Evolutionary conservation across 2,113 vertebrate genomes (phyloP).

Genomic region (Dasyurus viverrinus): DNA sequence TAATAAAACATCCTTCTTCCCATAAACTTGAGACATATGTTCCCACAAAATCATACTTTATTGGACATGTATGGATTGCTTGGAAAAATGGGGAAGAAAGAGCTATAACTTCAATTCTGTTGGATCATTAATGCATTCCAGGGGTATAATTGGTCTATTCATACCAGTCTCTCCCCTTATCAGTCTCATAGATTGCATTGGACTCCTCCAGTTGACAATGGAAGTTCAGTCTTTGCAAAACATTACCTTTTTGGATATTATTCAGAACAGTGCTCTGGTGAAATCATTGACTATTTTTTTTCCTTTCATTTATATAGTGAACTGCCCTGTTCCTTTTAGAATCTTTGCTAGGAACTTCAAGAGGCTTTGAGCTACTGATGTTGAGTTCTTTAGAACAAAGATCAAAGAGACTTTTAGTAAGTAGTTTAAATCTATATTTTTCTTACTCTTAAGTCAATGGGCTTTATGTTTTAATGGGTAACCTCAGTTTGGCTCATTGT

Average conservation of each 20-base stretch:
- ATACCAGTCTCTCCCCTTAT: background rate
- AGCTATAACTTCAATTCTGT: background rate
- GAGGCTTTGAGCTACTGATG: background rate
- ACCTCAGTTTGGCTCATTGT: background rate
- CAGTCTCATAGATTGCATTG: background rate
- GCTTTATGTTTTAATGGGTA: background rate
- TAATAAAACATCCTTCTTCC: background rate
- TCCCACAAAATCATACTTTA: background rate
- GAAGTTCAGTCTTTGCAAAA: background rate
- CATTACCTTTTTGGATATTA: background rate
- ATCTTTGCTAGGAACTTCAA: background rate
- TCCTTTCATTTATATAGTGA: background rate
- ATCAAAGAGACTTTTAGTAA: background rate
- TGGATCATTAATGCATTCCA: background rate
- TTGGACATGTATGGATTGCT: background rate
- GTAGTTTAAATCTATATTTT: background rate
- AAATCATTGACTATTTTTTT: background rate
- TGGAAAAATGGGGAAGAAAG: background rate
- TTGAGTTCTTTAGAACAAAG: background rate
- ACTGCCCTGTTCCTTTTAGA: background rate
- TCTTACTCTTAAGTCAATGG: background rate
- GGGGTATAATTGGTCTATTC: background rate
- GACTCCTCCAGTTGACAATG: background rate
- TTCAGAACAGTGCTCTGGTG: background rate
- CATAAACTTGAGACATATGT: background rate